Evolutionary conservation across 2,888 invertebrate species (phyloP).

Genomic region (Tetropium fuscum): DNA sequence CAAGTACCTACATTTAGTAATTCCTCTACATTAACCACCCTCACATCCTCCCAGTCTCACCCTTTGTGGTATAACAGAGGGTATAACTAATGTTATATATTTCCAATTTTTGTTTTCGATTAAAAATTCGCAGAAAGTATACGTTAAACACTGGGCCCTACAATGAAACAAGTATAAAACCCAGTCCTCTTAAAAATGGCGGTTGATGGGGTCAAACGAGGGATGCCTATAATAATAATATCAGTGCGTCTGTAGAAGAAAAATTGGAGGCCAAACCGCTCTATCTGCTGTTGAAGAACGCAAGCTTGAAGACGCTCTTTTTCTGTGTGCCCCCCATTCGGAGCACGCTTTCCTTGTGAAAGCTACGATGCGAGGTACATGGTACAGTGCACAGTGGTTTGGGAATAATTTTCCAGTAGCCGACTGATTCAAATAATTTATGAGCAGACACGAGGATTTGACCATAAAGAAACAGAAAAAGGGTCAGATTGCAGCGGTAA

Average conservation of each 20-base stretch:
- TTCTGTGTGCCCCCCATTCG: constrained; percentile 18
- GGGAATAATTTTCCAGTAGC: constrained; percentile 29
- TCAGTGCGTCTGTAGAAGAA: constrained; percentile 20
- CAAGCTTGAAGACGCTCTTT: constrained; percentile 19
- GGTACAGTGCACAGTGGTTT: constrained; percentile 25
- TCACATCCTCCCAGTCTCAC: constrained; percentile 12
- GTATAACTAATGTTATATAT: constrained; percentile 11
- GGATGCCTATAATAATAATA: constrained; percentile 13
- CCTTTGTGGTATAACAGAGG: constrained; percentile 17
- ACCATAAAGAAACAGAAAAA: constrained; percentile 26
- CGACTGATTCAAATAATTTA: constrained; percentile 34
- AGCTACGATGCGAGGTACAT: constrained; percentile 24
- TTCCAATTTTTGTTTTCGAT: not conserved
- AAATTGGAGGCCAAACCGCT: constrained; percentile 28
- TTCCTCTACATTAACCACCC: constrained; percentile 3
- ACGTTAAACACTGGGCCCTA: not conserved
- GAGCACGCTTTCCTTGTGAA: constrained; percentile 11
- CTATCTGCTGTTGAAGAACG: constrained; percentile 27
- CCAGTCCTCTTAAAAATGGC: not conserved
- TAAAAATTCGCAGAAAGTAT: not conserved
- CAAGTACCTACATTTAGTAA: not conserved
- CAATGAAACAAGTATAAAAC: not conserved
- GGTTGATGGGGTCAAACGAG: not conserved
- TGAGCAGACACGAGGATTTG: constrained; percentile 26
- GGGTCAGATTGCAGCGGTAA: constrained; percentile 29